phyloP scores from a whole-genome alignment of 2,888 invertebrate species.

The Pandemis heparana region DNA sequence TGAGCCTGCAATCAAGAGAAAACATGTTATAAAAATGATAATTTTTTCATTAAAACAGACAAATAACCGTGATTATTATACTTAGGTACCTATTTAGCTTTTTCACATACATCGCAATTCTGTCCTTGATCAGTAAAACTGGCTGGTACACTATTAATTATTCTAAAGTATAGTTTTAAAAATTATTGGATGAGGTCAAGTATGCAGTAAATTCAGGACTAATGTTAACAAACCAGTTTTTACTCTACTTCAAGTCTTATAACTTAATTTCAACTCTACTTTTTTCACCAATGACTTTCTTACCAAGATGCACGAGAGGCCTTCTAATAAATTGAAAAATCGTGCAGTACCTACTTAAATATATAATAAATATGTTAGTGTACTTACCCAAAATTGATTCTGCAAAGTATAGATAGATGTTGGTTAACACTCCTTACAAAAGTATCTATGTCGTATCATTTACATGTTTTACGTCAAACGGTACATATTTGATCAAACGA shows the following conservation, averaged over 20 bases:
- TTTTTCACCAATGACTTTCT: background rate
- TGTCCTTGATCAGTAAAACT: background rate
- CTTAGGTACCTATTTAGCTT: background rate
- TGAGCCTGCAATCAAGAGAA: constrained; percentile 6
- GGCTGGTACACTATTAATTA: too few relatives aligned
- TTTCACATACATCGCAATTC: background rate
- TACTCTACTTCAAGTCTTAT: background rate
- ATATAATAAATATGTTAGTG: constrained; percentile 17
- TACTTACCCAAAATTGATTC: constrained; percentile 8
- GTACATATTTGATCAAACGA: constrained; percentile 33
- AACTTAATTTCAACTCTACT: background rate
- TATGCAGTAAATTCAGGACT: too few relatives aligned
- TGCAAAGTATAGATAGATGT: constrained; percentile 14
- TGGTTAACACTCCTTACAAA: constrained; percentile 30
- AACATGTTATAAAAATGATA: constrained; percentile 7
- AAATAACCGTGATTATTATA: background rate
- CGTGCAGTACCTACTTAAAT: constrained; percentile 4
- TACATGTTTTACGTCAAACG: constrained; percentile 23
- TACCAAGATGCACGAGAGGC: background rate
- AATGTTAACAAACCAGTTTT: background rate
- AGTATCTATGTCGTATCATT: constrained; percentile 25
- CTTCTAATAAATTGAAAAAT: background rate
- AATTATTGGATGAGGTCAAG: background rate
- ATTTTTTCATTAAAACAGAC: background rate
- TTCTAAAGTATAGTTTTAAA: background rate